These are phyloP conservation scores for Neosalanx taihuensis DNA, from an alignment of 2,797 vertebrate genomes.

Conservation along the genomic window DNA sequence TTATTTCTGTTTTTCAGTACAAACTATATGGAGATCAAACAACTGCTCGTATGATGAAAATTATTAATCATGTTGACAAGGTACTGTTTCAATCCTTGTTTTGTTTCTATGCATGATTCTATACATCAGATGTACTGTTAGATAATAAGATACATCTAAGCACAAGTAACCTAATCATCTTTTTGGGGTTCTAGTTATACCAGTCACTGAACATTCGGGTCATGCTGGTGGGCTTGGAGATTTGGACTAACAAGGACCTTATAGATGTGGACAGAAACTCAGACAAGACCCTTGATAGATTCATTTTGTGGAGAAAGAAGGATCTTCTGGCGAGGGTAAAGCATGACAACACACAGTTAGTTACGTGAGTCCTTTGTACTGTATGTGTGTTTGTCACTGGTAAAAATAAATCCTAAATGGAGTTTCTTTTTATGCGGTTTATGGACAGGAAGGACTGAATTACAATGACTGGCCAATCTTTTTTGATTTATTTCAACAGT, in stretches of 20 bases:
- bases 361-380: slow-evolving; percentile 77
- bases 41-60: slow-evolving; percentile 74
- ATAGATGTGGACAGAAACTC: slow-evolving; percentile 66
- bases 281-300: slow-evolving; percentile 74
- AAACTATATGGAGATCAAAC: slow-evolving; percentile 48
- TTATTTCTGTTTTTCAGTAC: slow-evolving; percentile 35
- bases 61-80: slow-evolving; percentile 87
- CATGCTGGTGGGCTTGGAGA: slow-evolving; percentile 85
- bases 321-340: slow-evolving; percentile 65
- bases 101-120: background rate
- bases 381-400: background rate
- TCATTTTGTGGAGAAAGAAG: slow-evolving; percentile 78
- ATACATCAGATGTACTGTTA: background rate
- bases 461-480: background rate
- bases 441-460: background rate
- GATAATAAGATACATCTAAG: background rate
- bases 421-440: background rate
- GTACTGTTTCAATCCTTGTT: slow-evolving; percentile 50
- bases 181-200: slow-evolving; percentile 74
- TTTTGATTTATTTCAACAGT: slow-evolving; percentile 56
- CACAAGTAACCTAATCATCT: slow-evolving; percentile 7
- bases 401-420: no score
- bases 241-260: slow-evolving; percentile 78
- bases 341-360: slow-evolving; percentile 86
- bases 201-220: slow-evolving; percentile 78